Evolutionary conservation across 2,113 vertebrate species (phyloP), one percentile per base, ranked within the genome.

Genomic region (Dissostichus mawsoni): DNA sequence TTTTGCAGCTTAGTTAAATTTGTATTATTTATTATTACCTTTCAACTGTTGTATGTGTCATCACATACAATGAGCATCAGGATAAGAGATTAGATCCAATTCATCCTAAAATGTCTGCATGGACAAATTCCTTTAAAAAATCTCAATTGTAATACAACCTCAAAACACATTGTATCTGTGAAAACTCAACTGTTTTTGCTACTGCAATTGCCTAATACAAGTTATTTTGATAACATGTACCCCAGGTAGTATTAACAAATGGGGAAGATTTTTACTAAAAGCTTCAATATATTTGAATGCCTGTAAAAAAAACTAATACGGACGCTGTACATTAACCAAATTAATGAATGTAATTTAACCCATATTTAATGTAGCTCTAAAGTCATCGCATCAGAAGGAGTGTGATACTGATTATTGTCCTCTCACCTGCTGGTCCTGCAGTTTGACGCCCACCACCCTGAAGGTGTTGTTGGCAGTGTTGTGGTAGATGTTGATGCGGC

Each of bases 401-500:
- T 33, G 29, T 29, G 11, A 41, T 53, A 12, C 65, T 11, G 33
- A 41, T 18, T 8, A 8, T n/a, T 45, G 14, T 4, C 5, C 67
- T 91, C 96, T 95, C 89, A 99, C 98, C 96, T 99, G 98, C 94
- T 99, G 98, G 92, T 99, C 98, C 94, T 99, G 98, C 69, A 99
- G 97, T 94, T 99, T 99, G 94, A 99, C 97, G 50, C 98, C 98
- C 79, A 99, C 98, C 89, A 99, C 98, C 75, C 98, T 95, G 94
- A 99, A 99, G 94, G 96, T 98, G 94, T 97, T 99, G 75, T 95
- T 97, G 94, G 97, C 95, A 8, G 97, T 99, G 92, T 99, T 99
- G 95, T 99, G 98, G 94, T 99, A 99, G 86, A 99, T 99, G 94
- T 98, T 99, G 95, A 99, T 97, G 83, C 98, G 96, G 93, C 98